phyloP scores from a whole-genome alignment of 2,113 vertebrate species.

The Tringa solitaria region DNA sequence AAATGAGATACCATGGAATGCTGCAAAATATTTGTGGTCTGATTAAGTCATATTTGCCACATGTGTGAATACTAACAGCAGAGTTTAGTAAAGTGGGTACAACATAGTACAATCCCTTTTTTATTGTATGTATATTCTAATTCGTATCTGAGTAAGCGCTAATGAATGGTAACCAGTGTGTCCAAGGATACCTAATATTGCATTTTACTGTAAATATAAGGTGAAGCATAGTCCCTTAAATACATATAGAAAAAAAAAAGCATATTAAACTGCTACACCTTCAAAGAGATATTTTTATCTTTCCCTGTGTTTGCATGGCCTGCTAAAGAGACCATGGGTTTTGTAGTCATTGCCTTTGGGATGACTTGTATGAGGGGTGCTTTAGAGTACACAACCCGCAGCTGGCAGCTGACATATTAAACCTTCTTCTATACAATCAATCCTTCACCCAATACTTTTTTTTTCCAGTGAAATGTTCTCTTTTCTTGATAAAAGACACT shows the following conservation, averaged over 20 bases:
- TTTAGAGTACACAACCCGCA: neutral
- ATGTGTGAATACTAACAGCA: conserved; percentile 73
- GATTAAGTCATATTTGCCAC: conserved; percentile 80
- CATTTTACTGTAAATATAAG: neutral
- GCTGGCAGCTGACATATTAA: neutral
- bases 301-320: neutral
- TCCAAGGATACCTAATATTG: neutral
- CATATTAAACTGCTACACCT: neutral
- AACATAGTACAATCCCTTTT: neutral
- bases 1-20: conserved; percentile 84
- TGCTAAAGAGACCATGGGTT: neutral
- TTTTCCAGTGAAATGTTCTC: neutral
- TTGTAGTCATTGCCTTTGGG: neutral
- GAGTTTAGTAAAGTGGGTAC: conserved; percentile 51
- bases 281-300: neutral
- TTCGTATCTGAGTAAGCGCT: neutral
- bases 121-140: neutral
- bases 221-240: neutral
- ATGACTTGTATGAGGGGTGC: neutral
- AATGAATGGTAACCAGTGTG: neutral
- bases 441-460: neutral
- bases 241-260: neutral
- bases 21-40: conserved; percentile 82
- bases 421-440: neutral
- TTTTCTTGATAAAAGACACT: neutral